phyloP scores from a whole-genome alignment of 1,140 invertebrate genomes.

The Ylistrum balloti region DNA sequence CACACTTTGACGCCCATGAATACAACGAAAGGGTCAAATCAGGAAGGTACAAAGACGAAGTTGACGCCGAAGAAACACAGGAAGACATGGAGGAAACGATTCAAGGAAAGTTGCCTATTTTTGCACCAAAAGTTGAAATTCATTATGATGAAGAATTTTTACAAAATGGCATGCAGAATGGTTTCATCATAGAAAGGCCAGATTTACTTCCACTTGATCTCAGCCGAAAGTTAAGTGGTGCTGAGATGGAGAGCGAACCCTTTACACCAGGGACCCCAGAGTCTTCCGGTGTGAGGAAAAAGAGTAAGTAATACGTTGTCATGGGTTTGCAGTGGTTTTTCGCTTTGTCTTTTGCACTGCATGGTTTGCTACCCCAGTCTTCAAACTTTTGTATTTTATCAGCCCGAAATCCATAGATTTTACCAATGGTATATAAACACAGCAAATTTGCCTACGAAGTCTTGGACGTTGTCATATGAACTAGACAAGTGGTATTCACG shows the following conservation, averaged over 20 bases:
- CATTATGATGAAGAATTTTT: conserved; percentile 48
- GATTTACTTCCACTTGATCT: conserved; percentile 42
- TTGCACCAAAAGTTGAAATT: conserved; percentile 67
- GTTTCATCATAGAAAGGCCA: not conserved
- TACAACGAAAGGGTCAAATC: conserved; percentile 46
- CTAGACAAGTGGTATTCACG: too few relatives aligned
- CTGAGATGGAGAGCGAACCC: conserved; percentile 41
- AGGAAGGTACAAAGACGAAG: conserved; percentile 21
- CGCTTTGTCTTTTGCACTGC: not conserved
- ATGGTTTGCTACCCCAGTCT: not conserved
- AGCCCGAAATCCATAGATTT: too few relatives aligned
- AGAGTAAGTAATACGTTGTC: conserved; percentile 32
- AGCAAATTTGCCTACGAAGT: too few relatives aligned
- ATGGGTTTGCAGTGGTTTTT: not conserved
- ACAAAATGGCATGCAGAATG: conserved; percentile 34
- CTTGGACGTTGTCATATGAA: too few relatives aligned
- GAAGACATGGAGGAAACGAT: conserved; percentile 50
- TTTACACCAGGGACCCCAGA: conserved; percentile 49
- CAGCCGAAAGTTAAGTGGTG: not conserved
- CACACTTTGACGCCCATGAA: not conserved
- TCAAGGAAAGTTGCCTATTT: conserved; percentile 61
- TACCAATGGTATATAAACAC: too few relatives aligned
- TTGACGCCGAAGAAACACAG: conserved; percentile 44
- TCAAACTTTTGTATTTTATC: too few relatives aligned
- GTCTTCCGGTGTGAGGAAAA: conserved; percentile 43